These are phyloP conservation scores for Knipowitschia caucasica DNA, from an alignment of 2,797 vertebrate species.

Conservation along the genomic window DNA sequence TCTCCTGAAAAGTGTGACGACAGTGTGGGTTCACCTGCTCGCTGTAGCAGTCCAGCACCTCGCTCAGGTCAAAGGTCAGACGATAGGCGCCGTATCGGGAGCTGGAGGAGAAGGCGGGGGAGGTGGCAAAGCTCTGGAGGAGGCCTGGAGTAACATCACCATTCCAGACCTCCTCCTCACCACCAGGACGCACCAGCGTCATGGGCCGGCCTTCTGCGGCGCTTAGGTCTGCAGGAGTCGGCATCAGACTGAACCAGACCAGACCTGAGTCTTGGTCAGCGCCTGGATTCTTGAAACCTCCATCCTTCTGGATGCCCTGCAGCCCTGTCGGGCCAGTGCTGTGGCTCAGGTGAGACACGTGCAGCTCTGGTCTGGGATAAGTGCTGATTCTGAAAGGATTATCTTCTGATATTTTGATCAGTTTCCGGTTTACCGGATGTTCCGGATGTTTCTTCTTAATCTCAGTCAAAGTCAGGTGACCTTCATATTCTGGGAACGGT, in stretches of 20 bases:
- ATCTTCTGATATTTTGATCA: no score
- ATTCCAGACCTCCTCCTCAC: not conserved
- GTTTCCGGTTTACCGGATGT: no score
- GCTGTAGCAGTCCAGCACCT: slow-evolving; percentile 49
- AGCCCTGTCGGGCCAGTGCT: slow-evolving; percentile 6
- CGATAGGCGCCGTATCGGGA: slow-evolving; percentile 60
- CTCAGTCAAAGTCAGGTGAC: no score
- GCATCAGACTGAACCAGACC: slow-evolving; percentile 48
- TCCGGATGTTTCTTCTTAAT: no score
- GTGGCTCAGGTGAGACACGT: slow-evolving; percentile 38
- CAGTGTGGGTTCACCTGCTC: no score
- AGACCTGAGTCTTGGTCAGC: fast-evolving
- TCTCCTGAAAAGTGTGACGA: no score
- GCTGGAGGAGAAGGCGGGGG: slow-evolving; percentile 43
- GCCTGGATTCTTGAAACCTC: slow-evolving; percentile 8
- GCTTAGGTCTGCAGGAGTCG: slow-evolving; percentile 25
- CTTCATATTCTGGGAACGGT: no score
- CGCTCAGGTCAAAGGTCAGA: slow-evolving; percentile 52
- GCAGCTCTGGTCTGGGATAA: slow-evolving; percentile 42
- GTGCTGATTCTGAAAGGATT: no score
- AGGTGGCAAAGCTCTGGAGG: slow-evolving; percentile 51
- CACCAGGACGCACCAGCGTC: slow-evolving; percentile 5
- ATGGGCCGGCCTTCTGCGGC: slow-evolving; percentile 38
- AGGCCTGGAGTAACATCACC: no score
- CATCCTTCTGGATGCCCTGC: fast-evolving